These are phyloP conservation scores for Elaphurus davidianus DNA, from an alignment of 2,113 vertebrate species.

Conservation along the genomic window DNA sequence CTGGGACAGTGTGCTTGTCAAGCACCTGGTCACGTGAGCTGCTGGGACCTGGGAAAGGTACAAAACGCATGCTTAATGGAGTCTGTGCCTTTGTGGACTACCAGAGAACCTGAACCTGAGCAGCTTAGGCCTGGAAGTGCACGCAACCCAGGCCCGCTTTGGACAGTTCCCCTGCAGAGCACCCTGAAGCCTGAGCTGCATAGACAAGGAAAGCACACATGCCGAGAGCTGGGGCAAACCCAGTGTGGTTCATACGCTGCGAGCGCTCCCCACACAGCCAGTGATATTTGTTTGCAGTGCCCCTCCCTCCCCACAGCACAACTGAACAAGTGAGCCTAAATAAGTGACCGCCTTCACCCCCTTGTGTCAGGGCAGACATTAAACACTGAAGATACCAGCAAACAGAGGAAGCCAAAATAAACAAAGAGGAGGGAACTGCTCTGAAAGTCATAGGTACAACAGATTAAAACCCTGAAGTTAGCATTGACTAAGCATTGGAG, in stretches of 20 bases:
- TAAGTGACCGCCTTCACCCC: background rate
- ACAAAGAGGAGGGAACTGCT: background rate
- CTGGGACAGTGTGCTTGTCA: background rate
- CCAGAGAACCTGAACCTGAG: background rate
- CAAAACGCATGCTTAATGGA: background rate
- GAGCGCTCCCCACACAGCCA: background rate
- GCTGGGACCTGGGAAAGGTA: background rate
- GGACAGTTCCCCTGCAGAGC: background rate
- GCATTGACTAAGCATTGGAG: background rate
- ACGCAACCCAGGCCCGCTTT: background rate
- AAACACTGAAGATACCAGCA: background rate
- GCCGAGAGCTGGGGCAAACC: rapidly evolving
- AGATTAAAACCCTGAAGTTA: background rate
- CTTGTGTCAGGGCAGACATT: background rate
- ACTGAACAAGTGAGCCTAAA: background rate
- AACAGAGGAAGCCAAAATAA: background rate
- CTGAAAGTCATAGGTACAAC: background rate
- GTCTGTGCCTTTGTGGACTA: background rate
- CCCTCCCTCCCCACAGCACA: background rate
- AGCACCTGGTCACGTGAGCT: background rate
- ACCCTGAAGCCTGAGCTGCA: background rate
- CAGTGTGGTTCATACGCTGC: background rate
- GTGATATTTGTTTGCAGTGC: background rate
- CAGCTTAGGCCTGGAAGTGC: background rate
- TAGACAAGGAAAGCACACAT: background rate